Evolutionary conservation across 2,113 vertebrate species (phyloP), one percentile per base, ranked within the genome.

Genomic region (Phalacrocorax brasilianus): DNA sequence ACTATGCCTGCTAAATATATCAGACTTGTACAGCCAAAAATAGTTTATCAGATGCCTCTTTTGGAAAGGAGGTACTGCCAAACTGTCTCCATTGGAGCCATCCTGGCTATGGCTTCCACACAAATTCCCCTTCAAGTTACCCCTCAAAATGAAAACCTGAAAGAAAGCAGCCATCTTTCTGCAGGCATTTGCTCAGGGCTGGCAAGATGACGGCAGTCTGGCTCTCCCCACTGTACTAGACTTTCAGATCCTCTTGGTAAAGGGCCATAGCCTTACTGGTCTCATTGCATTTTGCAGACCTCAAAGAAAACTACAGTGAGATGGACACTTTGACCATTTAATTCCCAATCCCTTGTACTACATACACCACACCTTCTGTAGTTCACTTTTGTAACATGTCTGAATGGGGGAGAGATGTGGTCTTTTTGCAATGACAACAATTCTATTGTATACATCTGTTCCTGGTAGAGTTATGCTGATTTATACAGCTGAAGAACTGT

Each of bases 321-420:
- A 47, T 44, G 33, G 12, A 2, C 2, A 40, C 44, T 82, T 84
- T 35, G 18, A 14, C 4, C 4, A 38, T 59, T 74, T 81, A 8
- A 17, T 80, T 80, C 80, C 19, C 14, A 58, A 32, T 18, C n/a
- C 28, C 7, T 63, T 19, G 12, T 35, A 24, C 8, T 30, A 42
- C 3, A 9, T 19, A 17, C 26, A 66, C 22, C 28, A 55, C 6
- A 38, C 2, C 3, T 33, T n/a, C 30, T 33, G 12, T 33, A 19
- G 18, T 47, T 74, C 42, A 59, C 14, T 9, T 38, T 2, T 28
- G 3, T 26, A 47, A 2, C 14, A 6, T 2, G 0, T 24, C 4
- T 2, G 45, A 70, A 55, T 9, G 1, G 17, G 33, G 47, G 3
- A 65, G 14, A 42, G 9, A 55, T 3, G 2, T 17, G 11, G 5